phyloP scores from a whole-genome alignment of 2,113 vertebrate species.

The Procapra przewalskii region DNA sequence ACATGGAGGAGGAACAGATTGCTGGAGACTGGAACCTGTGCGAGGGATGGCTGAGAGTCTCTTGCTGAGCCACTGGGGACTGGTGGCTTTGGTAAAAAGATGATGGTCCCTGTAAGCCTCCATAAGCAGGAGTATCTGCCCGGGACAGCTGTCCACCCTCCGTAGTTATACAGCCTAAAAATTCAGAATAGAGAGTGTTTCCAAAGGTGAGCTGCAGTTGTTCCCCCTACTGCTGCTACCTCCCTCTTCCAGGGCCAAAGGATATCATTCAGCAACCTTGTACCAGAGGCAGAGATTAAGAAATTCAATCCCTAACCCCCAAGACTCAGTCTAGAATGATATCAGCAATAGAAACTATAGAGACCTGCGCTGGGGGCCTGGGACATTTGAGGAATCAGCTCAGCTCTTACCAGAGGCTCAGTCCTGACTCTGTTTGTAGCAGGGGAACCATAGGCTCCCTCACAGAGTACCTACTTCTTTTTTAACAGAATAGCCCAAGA shows the following conservation, averaged over 20 bases:
- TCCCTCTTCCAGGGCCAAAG: background rate
- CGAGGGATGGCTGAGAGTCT: slow-evolving; percentile 79
- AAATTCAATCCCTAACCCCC: background rate
- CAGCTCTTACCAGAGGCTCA: background rate
- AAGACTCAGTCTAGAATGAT: background rate
- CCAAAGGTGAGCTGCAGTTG: background rate
- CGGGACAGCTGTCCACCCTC: slow-evolving; percentile 86
- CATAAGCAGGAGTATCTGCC: slow-evolving; percentile 81
- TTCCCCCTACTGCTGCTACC: background rate
- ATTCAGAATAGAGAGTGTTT: slow-evolving; percentile 37
- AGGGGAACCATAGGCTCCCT: background rate
- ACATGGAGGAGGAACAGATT: slow-evolving; percentile 81
- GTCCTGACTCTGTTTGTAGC: background rate
- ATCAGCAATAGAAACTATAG: background rate
- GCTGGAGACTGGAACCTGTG: slow-evolving; percentile 84
- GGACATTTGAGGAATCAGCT: background rate
- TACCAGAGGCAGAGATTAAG: background rate
- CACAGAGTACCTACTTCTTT: background rate
- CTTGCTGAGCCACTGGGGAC: slow-evolving; percentile 81
- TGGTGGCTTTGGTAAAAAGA: slow-evolving; percentile 81
- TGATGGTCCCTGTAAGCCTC: slow-evolving; percentile 83
- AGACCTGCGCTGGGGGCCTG: background rate
- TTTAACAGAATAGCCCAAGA: background rate
- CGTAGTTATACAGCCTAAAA: slow-evolving; percentile 87
- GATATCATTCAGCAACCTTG: background rate